Evolutionary conservation across 2,113 vertebrate genomes (phyloP), one percentile per base, ranked within the genome.

Genomic region (Anarrhichthys ocellatus): DNA sequence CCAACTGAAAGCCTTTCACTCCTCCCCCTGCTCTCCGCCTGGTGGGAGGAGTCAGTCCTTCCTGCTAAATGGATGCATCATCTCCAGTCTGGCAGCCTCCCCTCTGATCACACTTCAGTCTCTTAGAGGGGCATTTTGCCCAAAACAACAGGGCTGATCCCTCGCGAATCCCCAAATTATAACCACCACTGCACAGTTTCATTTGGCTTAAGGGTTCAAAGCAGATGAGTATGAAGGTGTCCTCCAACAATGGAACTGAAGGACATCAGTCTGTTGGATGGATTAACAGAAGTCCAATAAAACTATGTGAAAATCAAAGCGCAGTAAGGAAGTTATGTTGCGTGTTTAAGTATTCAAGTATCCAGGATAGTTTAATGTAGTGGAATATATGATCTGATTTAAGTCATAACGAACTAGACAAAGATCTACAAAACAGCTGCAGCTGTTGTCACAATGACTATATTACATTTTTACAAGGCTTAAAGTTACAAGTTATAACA

Each of bases 141-240:
- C 56, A 50, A 54, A 69, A 68, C 46, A 36, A 36, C 8, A 36
- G 15, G 22, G 42, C n/a, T 62, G 59, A 63, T 82, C 29, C 70
- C 56, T 46, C 3, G 15, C 40, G 32, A 75, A 52, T 36, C 38
- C 15, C 24, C 13, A 63, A 64, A 76, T 71, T 64, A 46, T 36
- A 36, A 63, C 36, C 9, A 11, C 46, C 7, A 29, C 58, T 44
- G 46, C 48, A 34, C 63, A 56, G 22, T 75, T 69, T 69, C 18
- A 54, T 82, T 76, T 64, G n/a, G 48, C 36, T 56, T 64, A 34
- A 22, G 56, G 36, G 52, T 75, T 68, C 10, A 61, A 29, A 67
- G 50, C 34, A 11, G 80, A 64, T 82, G 50, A 68, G 64, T 20
- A 81, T 67, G 40, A 59, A 42, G 13, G 3, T 64, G 80, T 63